Conservation (phyloP, 2,113 vertebrate genomes). For the Todiramphus saurophagus region DNA sequence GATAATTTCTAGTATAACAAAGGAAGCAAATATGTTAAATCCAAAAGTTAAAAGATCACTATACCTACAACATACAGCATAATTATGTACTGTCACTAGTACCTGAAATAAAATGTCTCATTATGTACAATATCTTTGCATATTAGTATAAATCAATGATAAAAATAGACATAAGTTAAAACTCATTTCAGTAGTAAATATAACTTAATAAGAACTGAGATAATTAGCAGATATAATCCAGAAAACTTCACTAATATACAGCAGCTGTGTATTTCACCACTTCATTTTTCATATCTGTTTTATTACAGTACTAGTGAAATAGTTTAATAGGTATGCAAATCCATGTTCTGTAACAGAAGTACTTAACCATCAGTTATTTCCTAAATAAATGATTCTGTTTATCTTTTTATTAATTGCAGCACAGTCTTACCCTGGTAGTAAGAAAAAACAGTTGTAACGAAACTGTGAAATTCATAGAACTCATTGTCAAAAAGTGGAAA, state of each 20-base stretch:
- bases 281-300: neutral
- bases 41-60: neutral
- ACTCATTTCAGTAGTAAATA: neutral
- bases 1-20: neutral
- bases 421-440: neutral
- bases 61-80: neutral
- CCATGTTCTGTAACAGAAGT: neutral
- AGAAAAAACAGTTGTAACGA: neutral
- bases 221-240: neutral
- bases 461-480: neutral
- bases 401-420: neutral
- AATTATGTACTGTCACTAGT: neutral
- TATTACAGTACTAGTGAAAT: neutral
- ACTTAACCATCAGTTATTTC: neutral
- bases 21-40: neutral
- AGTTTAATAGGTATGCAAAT: neutral
- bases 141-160: neutral
- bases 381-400: neutral
- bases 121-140: neutral
- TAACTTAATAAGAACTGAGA: neutral
- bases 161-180: neutral
- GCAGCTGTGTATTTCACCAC: neutral
- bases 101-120: neutral
- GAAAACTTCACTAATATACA: neutral
- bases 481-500: neutral